Percentiles rank a stretch among this genome's conserved stretches.
These are phyloP conservation scores for Scomber japonicus DNA, from an alignment of 2,113 vertebrate genomes.

Conservation along the genomic window DNA sequence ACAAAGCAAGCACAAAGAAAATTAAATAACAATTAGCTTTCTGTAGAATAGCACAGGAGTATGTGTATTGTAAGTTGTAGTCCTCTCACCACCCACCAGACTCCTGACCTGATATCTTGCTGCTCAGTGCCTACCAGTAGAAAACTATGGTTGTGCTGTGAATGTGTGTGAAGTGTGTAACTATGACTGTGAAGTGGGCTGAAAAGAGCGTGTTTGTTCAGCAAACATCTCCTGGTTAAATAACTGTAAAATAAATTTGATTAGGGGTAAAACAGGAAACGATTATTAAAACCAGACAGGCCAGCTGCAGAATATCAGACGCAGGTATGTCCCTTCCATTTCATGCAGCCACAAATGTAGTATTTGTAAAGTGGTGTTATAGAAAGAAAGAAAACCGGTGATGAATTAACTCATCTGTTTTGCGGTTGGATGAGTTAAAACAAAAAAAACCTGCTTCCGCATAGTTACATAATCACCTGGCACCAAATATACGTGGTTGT, in stretches of 20 bases:
- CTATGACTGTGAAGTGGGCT: too few species aligned
- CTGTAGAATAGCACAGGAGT: background rate
- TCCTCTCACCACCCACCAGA: too few species aligned
- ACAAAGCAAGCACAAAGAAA: conserved; percentile 5
- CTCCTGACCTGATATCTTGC: background rate
- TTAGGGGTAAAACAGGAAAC: background rate
- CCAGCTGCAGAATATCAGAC: background rate
- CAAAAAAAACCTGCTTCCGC: background rate
- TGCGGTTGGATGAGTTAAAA: background rate
- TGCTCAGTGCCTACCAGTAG: background rate
- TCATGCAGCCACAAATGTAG: background rate
- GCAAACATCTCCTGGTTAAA: too few species aligned
- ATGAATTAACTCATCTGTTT: background rate
- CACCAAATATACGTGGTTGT: background rate
- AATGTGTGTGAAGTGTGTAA: too few species aligned
- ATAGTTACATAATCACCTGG: background rate
- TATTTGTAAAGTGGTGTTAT: background rate
- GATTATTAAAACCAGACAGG: too few species aligned
- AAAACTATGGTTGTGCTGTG: background rate
- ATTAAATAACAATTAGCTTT: background rate
- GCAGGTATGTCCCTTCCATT: background rate
- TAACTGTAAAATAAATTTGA: background rate
- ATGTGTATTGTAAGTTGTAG: background rate
- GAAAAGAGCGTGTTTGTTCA: too few species aligned
- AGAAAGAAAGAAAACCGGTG: background rate